Evolutionary conservation across 2,797 vertebrate species (phyloP).

Genomic region (Anniella stebbinsi): DNA sequence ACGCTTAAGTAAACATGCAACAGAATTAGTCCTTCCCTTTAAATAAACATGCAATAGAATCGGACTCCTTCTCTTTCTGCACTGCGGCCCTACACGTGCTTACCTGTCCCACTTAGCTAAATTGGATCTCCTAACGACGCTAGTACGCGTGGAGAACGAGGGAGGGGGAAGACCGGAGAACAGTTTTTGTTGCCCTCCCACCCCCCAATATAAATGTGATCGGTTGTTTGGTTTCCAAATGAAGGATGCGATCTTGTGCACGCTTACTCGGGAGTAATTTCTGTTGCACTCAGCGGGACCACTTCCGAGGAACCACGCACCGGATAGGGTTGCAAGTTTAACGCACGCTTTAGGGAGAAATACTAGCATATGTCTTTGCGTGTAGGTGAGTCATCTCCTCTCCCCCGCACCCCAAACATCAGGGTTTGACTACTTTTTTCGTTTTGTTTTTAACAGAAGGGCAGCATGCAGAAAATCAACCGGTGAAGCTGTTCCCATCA

Average conservation of each 20-base stretch:
- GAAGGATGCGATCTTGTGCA: neutral
- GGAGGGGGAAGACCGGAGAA: no score
- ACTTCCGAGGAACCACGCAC: neutral
- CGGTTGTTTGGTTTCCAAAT: no score
- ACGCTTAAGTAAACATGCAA: neutral
- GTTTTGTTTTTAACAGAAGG: neutral
- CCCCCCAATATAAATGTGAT: no score
- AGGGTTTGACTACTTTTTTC: no score
- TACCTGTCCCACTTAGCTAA: neutral
- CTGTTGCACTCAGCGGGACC: neutral
- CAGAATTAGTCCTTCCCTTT: neutral
- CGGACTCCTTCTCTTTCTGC: neutral
- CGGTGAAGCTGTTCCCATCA: neutral
- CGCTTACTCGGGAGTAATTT: neutral
- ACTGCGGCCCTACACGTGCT: neutral
- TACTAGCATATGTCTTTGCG: no score
- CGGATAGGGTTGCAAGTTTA: neutral
- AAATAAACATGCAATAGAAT: neutral
- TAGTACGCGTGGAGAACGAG: neutral
- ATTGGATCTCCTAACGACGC: neutral
- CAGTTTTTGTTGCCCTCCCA: neutral
- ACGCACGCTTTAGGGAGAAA: neutral
- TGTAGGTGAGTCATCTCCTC: no score
- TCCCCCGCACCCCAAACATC: no score
- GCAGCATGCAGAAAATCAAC: neutral